phyloP scores from a whole-genome alignment of 2,113 vertebrate species.

The Rallus limicola region DNA sequence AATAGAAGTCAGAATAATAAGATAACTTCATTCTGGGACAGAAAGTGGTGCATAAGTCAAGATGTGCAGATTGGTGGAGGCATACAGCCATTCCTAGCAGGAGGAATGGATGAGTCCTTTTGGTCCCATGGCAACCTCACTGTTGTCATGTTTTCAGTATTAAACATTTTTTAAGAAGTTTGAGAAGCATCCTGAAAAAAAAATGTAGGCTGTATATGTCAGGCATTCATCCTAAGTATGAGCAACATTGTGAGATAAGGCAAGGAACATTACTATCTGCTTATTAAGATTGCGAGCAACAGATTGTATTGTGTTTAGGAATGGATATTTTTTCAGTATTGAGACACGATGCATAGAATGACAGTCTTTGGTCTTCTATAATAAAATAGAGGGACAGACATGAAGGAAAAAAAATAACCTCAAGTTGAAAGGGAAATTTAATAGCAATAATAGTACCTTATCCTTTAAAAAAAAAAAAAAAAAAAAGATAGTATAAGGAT shows the following conservation, averaged over 20 bases:
- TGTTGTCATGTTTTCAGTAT: neutral
- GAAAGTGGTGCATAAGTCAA: neutral
- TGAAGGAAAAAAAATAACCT: neutral
- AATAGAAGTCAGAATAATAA: neutral
- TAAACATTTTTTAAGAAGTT: neutral
- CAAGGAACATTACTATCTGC: neutral
- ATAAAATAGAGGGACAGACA: neutral
- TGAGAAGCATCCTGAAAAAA: neutral
- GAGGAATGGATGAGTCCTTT: neutral
- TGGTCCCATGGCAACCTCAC: neutral
- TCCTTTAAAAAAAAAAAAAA: neutral
- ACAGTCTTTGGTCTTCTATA: neutral
- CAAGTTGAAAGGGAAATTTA: neutral
- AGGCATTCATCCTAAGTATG: neutral
- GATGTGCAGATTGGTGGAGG: neutral
- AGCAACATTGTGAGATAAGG: neutral
- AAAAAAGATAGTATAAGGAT: neutral
- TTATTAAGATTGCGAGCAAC: neutral
- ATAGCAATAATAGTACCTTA: neutral
- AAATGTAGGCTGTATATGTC: neutral
- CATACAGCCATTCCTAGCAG: neutral
- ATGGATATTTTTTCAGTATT: neutral
- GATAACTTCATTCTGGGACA: neutral
- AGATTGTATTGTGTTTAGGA: neutral
- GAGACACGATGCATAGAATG: neutral